Evolutionary conservation across 1,140 invertebrate genomes (phyloP).

Genomic region (Danaus melanippus): DNA sequence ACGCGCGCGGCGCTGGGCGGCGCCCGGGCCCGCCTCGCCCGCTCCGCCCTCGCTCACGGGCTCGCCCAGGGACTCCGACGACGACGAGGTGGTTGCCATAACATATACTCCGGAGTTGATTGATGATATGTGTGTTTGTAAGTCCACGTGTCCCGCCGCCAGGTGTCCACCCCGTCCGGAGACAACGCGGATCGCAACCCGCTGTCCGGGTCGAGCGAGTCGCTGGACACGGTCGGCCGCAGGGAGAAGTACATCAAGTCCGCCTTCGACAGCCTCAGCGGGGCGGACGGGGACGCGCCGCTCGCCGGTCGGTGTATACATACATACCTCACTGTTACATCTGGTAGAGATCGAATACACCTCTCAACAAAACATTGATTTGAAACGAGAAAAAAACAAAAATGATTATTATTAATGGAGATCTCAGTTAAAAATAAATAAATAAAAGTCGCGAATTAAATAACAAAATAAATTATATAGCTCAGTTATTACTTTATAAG

Average conservation of each 20-base stretch:
- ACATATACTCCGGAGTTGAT: no score
- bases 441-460: no score
- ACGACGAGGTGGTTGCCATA: conserved; percentile 72
- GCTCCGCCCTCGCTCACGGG: conserved; percentile 68
- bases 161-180: conserved; percentile 81
- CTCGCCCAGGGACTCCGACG: conserved; percentile 83
- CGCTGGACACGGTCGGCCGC: conserved; percentile 78
- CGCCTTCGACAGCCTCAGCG: conserved; percentile 83
- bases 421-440: no score
- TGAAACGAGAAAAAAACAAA: no score
- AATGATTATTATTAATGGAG: no score
- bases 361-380: no score
- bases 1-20: conserved; percentile 76
- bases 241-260: conserved; percentile 84
- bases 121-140: no score
- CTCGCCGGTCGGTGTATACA: conserved; percentile 27
- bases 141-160: background rate
- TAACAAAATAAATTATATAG: no score
- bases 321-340: no score
- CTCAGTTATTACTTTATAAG: no score
- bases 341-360: no score
- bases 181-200: conserved; percentile 81
- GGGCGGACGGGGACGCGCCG: conserved; percentile 71
- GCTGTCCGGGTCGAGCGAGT: conserved; percentile 81
- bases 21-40: conserved; percentile 36